Conservation (phyloP, 2,888 invertebrate genomes). For the Poecilus cupreus region DNA sequence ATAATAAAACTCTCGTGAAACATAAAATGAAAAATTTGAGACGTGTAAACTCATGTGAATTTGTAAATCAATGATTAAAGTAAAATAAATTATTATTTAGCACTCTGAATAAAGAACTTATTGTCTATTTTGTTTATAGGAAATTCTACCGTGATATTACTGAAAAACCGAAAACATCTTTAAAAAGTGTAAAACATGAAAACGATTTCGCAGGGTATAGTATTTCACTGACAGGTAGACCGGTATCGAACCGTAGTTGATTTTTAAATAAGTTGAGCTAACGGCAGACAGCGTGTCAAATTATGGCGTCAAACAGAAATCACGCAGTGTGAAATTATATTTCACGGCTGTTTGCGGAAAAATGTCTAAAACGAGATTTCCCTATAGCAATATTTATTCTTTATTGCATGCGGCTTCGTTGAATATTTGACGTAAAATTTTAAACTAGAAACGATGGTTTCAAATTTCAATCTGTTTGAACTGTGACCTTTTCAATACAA, state of each 20-base stretch:
- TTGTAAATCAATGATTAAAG: too few species aligned
- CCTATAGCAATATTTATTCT: conserved; percentile 9
- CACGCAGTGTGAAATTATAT: conserved; percentile 57
- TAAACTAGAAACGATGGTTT: neutral
- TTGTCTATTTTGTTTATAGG: too few species aligned
- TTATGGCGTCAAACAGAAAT: conserved; percentile 55
- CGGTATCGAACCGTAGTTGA: neutral
- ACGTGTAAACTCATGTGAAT: too few species aligned
- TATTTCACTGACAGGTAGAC: neutral
- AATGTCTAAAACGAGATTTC: conserved; percentile 16
- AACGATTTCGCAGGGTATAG: neutral
- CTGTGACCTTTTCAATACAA: conserved; percentile 3
- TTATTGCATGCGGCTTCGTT: neutral
- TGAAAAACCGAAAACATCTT: too few species aligned
- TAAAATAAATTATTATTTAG: too few species aligned
- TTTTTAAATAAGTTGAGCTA: conserved; percentile 16
- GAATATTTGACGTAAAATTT: neutral
- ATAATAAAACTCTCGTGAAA: too few species aligned
- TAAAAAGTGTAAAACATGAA: neutral
- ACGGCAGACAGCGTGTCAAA: conserved; percentile 54
- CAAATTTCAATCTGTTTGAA: neutral
- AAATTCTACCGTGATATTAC: too few species aligned
- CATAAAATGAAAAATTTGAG: too few species aligned
- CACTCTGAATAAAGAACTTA: too few species aligned
- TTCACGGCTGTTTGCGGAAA: conserved; percentile 46